A percentile compares a stretch with the other conserved stretches of the same genome.
Evolutionary conservation across 2,888 invertebrate genomes (phyloP).

Genomic region (Macrosoma leucophasiata): DNA sequence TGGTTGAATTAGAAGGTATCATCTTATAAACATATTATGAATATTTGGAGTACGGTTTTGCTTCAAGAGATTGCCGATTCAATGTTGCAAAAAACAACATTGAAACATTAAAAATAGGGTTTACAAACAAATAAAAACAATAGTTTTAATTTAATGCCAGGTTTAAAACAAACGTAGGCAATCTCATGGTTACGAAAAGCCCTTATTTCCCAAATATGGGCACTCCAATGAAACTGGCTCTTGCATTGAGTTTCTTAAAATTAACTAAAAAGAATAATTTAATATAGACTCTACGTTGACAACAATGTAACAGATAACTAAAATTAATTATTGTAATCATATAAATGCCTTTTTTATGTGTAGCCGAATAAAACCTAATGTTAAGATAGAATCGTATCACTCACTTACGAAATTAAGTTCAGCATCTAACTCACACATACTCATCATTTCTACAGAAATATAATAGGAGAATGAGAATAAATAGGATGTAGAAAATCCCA

Average conservation of each 20-base stretch:
- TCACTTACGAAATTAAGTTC: slow-evolving; percentile 35
- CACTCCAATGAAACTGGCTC: slow-evolving; percentile 13
- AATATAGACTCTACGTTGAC: slow-evolving; percentile 66
- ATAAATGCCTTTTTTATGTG: slow-evolving; percentile 64
- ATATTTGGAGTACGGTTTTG: no score
- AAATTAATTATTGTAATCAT: slow-evolving; percentile 48
- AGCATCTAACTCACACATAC: slow-evolving; percentile 38
- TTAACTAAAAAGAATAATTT: slow-evolving; percentile 68
- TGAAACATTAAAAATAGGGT: no score
- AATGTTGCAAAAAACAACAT: no score
- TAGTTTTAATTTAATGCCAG: no score
- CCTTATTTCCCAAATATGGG: no score
- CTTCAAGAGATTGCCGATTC: no score
- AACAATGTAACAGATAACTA: slow-evolving; percentile 66
- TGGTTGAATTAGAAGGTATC: no score
- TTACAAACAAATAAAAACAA: no score
- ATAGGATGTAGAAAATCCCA: slow-evolving; percentile 44
- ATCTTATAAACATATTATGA: no score
- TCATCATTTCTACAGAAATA: slow-evolving; percentile 39
- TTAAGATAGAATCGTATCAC: slow-evolving; percentile 34
- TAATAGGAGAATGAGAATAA: slow-evolving; percentile 40
- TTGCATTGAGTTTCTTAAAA: slow-evolving; percentile 37
- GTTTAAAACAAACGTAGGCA: no score
- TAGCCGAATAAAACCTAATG: slow-evolving; percentile 53
- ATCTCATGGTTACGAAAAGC: no score